Percentiles rank a stretch among this genome's conserved stretches.
Conservation (phyloP, 2,113 vertebrate genomes). For the Melanerpes formicivorus region DNA sequence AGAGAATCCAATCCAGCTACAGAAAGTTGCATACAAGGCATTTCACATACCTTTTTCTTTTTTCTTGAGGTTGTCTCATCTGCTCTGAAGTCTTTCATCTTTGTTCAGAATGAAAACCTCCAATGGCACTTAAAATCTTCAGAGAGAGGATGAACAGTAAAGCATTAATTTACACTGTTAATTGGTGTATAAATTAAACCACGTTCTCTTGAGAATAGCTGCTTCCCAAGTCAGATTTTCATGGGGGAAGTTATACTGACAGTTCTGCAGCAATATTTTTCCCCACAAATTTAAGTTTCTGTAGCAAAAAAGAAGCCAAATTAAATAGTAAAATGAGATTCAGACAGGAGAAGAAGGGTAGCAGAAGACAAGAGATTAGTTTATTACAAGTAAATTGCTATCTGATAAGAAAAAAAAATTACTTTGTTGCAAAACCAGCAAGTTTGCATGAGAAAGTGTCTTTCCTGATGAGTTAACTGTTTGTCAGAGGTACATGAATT, state of each 20-base stretch:
- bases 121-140: constrained; percentile 7
- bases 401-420: not conserved
- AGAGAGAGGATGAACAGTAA: constrained; percentile 19
- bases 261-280: not conserved
- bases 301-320: not conserved
- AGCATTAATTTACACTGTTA: constrained; percentile 62
- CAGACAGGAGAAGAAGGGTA: not conserved
- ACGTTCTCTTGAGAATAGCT: not conserved
- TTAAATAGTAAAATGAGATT: not conserved
- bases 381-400: not conserved
- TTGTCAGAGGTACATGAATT: not conserved
- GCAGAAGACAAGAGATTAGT: not conserved
- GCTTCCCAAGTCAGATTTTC: not conserved
- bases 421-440: not conserved
- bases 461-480: not conserved
- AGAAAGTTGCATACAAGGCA: not conserved
- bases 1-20: not conserved
- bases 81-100: constrained; percentile 45
- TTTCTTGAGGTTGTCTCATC: not conserved
- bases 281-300: not conserved
- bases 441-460: not conserved
- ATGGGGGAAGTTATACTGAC: not conserved
- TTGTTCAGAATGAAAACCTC: constrained; percentile 21
- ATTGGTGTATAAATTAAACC: constrained; percentile 62
- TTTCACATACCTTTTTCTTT: not conserved